Evolutionary conservation across 2,888 invertebrate species (phyloP).

Genomic region (Pocota personata): DNA sequence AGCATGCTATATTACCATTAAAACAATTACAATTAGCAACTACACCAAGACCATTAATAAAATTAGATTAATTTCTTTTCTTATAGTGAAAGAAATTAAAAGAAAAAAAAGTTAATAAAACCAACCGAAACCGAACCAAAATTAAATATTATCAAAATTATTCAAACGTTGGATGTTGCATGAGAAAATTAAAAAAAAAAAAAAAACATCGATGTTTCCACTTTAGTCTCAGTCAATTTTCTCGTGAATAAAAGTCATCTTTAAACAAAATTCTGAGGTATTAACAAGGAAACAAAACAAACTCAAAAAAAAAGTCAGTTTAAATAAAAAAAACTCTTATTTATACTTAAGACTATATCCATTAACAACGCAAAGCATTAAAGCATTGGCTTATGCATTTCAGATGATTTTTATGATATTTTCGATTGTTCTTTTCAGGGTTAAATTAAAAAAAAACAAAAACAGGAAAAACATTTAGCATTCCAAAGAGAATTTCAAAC

Average conservation of each 20-base stretch:
- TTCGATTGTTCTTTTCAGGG: background rate
- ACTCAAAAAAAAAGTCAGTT: background rate
- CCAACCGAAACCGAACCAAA: constrained; percentile 64
- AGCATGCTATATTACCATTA: constrained; percentile 28
- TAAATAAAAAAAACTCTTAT: background rate
- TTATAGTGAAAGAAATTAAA: constrained; percentile 1
- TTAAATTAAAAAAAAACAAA: constrained; percentile 3
- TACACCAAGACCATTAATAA: constrained; percentile 17
- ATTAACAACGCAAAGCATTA: constrained; percentile 18
- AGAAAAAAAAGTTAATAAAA: constrained; percentile 45
- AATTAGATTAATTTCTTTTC: constrained; percentile 7
- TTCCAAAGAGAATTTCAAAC: constrained; percentile 43
- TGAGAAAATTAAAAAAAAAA: background rate
- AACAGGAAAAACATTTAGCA: constrained; percentile 39
- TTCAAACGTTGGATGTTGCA: constrained; percentile 39
- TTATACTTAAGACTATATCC: background rate
- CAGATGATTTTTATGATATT: constrained; percentile 18
- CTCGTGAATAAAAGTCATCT: background rate
- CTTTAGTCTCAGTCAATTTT: background rate
- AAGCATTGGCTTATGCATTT: constrained; percentile 48
- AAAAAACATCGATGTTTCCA: constrained; percentile 1
- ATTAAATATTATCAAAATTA: constrained; percentile 30
- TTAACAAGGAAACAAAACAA: background rate
- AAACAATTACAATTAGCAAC: constrained; percentile 21
- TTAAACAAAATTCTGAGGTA: background rate